These are phyloP conservation scores for Ceryle rudis DNA, from an alignment of 2,797 vertebrate species.

Conservation along the genomic window DNA sequence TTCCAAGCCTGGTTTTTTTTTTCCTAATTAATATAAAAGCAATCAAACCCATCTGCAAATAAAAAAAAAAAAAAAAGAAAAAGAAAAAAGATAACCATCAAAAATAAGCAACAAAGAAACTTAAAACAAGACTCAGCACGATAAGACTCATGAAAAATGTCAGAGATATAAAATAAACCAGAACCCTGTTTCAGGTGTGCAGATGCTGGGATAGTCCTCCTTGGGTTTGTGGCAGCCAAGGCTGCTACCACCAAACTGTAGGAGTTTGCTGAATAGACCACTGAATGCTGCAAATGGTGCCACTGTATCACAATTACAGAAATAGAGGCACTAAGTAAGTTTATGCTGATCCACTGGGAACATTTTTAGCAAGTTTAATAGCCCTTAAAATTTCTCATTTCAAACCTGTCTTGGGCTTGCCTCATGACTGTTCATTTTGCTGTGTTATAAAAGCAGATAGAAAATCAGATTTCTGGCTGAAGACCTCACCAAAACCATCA, in stretches of 20 bases:
- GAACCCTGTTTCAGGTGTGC: background rate
- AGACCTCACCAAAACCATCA: background rate
- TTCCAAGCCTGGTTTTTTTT: background rate
- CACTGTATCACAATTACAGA: constrained; percentile 34
- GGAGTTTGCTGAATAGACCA: background rate
- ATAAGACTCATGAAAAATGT: background rate
- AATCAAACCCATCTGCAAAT: background rate
- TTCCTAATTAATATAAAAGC: background rate
- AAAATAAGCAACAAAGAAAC: background rate
- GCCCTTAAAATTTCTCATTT: constrained; percentile 65
- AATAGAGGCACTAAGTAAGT: constrained; percentile 3
- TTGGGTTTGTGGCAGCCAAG: background rate
- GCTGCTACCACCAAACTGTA: background rate
- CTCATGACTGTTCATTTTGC: constrained; percentile 41
- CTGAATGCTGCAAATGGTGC: background rate
- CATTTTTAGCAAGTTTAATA: constrained; percentile 56
- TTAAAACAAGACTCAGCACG: background rate
- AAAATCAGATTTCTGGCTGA: constrained; percentile 37
- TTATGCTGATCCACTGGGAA: constrained; percentile 31
- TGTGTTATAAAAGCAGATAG: constrained; percentile 27
- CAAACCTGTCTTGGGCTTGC: constrained; percentile 40
- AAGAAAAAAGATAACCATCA: background rate
- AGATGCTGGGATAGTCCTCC: background rate
- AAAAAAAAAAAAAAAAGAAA: background rate
- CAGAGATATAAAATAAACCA: background rate